Evolutionary conservation across 2,888 invertebrate genomes (phyloP), one percentile per base, ranked within the genome.

Genomic region (Aethes cnicana): DNA sequence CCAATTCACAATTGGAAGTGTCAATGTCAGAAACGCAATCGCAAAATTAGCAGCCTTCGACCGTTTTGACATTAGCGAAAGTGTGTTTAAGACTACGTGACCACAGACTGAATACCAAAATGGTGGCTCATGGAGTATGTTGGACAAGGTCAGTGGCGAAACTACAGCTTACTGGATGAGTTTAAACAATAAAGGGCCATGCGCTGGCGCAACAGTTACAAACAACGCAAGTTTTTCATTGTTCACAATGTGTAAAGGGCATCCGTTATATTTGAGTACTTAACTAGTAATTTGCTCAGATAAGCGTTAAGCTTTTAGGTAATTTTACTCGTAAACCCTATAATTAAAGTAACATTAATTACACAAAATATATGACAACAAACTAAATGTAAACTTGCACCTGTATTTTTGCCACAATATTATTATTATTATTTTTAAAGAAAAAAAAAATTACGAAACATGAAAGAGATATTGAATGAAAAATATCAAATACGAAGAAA

Each of bases 61-160:
- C 66, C 50, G 62, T 71, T 73, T 64, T 65, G 63, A 69, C 66
- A 69, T 69, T 68, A 62, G 74, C 69, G 82, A 82, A 81, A 81
- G 84, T 78, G 70, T 67, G 64, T 66, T n/a, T 66, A 71, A 68
- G 55, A 71, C 64, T 70, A 80, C 81, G 81, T 82, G 77, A 76
- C 74, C 59, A 60, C 68, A 60, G 65, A 66, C 61, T 65, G 66
- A 70, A 68, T 61, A 68, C 63, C 61, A 50, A 50, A 42, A 50
- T 50, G 37, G 48, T 43, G 28, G 39, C 49, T 44, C 44, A 41
- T 43, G 35, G 47, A 50, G 60, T 70, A 71, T 65, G 61, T 74
- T 70, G 74, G 68, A 69, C 81, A 81, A 82, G 82, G 82, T 78
- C 70, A 66, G 64, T 71, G 65, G 61, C 58, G 71, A 72, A 75